Conservation (phyloP, 2,113 vertebrate genomes). For the Brienomyrus brachyistius region DNA sequence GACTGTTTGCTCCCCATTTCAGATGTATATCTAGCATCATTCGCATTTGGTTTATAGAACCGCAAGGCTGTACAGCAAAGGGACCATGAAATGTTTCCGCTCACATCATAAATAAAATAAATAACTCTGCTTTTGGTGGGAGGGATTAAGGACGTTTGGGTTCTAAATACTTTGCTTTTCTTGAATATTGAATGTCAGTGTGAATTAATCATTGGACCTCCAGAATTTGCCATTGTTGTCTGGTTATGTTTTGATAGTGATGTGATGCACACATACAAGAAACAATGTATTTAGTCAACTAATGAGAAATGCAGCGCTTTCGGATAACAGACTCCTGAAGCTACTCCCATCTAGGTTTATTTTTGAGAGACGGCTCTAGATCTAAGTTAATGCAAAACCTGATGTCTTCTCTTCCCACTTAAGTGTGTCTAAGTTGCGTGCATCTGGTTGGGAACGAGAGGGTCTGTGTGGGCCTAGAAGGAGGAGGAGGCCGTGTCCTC, state of each 20-base stretch:
- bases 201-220: neutral
- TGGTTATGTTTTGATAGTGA: neutral
- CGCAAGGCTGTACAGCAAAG: neutral
- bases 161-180: neutral
- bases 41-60: neutral
- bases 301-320: neutral
- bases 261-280: neutral
- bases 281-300: neutral
- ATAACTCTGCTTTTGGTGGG: neutral
- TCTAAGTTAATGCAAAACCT: neutral
- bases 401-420: neutral
- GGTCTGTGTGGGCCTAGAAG: neutral
- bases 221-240: neutral
- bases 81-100: neutral
- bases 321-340: neutral
- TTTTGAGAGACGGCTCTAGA: neutral
- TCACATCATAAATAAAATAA: neutral
- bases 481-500: neutral
- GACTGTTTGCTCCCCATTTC: neutral
- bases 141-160: neutral
- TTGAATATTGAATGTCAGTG: neutral
- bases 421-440: neutral
- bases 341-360: neutral
- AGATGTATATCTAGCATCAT: neutral
- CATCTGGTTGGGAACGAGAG: neutral